phyloP scores from a whole-genome alignment of 2,888 invertebrate species.

The Opisthograptis luteolata region DNA sequence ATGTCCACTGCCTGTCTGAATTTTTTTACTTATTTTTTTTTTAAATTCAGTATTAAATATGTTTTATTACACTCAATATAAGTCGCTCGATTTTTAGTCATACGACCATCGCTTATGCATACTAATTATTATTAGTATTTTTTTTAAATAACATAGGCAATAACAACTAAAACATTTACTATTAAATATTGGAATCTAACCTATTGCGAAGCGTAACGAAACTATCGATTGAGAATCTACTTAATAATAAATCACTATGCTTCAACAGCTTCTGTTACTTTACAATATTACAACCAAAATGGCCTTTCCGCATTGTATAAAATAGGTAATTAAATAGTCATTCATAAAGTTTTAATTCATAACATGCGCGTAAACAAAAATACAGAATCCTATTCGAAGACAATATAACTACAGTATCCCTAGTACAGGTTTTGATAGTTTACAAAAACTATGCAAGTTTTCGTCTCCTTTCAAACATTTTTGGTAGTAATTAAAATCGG shows the following conservation, averaged over 20 bases:
- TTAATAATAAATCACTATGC: conserved; percentile 70
- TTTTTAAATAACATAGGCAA: conserved; percentile 47
- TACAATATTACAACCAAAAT: conserved; percentile 56
- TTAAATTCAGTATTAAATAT: conserved; percentile 58
- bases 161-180: conserved; percentile 65
- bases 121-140: conserved; percentile 45
- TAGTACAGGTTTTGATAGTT: no score
- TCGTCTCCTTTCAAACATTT: no score
- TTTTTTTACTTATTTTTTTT: conserved; percentile 54
- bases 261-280: conserved; percentile 49
- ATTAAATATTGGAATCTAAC: conserved; percentile 65
- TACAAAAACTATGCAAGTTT: no score
- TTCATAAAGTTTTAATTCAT: conserved; percentile 11
- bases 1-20: conserved; percentile 57
- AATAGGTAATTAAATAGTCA: no score
- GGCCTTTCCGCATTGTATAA: conserved; percentile 36
- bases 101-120: conserved; percentile 40
- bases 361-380: background rate
- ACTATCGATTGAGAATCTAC: conserved; percentile 74
- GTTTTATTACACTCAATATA: conserved; percentile 64
- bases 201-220: conserved; percentile 74
- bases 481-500: no score
- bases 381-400: no score
- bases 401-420: no score
- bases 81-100: conserved; percentile 51